Evolutionary conservation across 2,888 invertebrate species (phyloP).

Genomic region (Andricus quercusramuli): DNA sequence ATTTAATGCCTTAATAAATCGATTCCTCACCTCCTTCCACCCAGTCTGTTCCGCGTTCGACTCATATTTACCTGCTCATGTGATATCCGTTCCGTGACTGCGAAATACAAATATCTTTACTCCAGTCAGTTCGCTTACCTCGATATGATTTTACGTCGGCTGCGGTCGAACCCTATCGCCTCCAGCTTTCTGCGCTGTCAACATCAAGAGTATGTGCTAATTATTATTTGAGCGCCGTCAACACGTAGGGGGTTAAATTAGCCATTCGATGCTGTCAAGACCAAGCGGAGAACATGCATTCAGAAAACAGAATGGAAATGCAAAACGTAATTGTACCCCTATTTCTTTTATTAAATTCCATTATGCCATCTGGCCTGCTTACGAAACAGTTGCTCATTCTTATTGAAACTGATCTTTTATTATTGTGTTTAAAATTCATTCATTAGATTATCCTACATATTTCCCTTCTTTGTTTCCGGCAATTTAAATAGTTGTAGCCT

Average conservation of each 20-base stretch:
- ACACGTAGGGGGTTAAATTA: constrained; percentile 48
- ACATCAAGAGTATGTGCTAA: constrained; percentile 50
- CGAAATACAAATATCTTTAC: constrained; percentile 28
- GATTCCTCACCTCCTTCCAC: neutral
- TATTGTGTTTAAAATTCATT: too few species aligned
- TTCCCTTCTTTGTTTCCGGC: too few species aligned
- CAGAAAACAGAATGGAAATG: neutral
- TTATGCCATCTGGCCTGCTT: neutral
- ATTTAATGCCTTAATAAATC: neutral
- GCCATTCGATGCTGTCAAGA: constrained; percentile 47
- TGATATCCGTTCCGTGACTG: constrained; percentile 19
- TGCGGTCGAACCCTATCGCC: constrained; percentile 41
- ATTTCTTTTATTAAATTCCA: neutral
- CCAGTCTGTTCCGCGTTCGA: neutral
- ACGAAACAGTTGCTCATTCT: neutral
- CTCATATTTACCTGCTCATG: constrained; percentile 32
- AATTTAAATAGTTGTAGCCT: too few species aligned
- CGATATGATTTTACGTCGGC: constrained; percentile 35
- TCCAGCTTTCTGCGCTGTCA: constrained; percentile 33
- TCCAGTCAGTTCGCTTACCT: neutral
- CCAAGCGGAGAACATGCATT: neutral
- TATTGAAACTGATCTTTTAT: too few species aligned
- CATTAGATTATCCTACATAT: too few species aligned
- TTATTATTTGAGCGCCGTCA: constrained; percentile 65
- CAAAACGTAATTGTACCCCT: neutral